Evolutionary conservation across 1,140 invertebrate species (phyloP).

Genomic region (Drosophila sturtevanti): DNA sequence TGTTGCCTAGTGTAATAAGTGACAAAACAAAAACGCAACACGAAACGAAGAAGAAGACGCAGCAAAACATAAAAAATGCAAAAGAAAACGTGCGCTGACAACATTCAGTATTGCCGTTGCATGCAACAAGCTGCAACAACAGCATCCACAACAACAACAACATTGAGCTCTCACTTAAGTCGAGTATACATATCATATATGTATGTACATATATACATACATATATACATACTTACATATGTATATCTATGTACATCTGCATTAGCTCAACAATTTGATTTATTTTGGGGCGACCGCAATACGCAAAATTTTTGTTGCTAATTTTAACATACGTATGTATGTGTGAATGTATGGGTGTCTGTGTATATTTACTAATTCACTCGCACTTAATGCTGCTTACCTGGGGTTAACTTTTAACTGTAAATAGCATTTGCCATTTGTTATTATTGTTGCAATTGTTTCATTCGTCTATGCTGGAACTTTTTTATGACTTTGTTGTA

Average conservation of each 20-base stretch:
- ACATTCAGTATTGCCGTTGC: constrained; percentile 37
- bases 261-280: constrained; percentile 63
- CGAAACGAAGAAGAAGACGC: constrained; percentile 21
- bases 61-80: constrained; percentile 33
- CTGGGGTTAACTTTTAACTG: constrained; percentile 25
- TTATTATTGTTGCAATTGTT: constrained; percentile 42
- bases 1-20: constrained; percentile 6
- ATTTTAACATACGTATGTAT: constrained; percentile 3
- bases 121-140: constrained; percentile 70
- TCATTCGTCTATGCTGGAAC: neutral
- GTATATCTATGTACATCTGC: neutral
- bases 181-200: constrained; percentile 54
- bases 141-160: constrained; percentile 19
- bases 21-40: constrained; percentile 51
- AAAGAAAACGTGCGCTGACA: constrained; percentile 49
- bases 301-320: constrained; percentile 34
- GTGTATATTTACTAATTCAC: neutral
- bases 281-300: constrained; percentile 59
- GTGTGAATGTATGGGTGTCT: too few relatives aligned
- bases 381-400: constrained; percentile 11
- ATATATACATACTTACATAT: neutral
- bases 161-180: constrained; percentile 23
- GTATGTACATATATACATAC: too few relatives aligned
- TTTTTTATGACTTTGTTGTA: neutral
- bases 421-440: constrained; percentile 4